Percentiles rank a stretch among this genome's conserved stretches.
Evolutionary conservation across 2,888 invertebrate genomes (phyloP).

Genomic region (Lasioglossum villosulum): DNA sequence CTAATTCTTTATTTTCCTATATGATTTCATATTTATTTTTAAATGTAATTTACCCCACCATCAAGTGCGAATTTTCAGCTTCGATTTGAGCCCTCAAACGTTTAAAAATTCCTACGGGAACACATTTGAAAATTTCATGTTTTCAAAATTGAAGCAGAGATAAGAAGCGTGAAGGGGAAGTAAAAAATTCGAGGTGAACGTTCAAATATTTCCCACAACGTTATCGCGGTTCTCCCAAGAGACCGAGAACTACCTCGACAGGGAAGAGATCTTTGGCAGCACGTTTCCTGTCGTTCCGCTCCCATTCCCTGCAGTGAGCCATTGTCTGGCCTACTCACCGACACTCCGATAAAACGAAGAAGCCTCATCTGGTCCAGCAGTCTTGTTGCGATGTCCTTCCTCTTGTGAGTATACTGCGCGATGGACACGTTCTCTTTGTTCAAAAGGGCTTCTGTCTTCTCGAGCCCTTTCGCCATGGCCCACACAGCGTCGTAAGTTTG

Average conservation of each 20-base stretch:
- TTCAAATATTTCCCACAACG: not conserved
- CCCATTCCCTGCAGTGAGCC: not conserved
- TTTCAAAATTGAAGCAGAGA: not conserved
- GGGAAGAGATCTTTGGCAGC: not conserved
- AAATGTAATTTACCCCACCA: not conserved
- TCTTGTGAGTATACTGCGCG: conserved; percentile 90
- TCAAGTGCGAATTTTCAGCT: not conserved
- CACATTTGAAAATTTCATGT: not conserved
- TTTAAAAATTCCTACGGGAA: not conserved
- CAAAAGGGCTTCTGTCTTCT: conserved; percentile 88
- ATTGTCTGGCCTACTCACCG: conserved; percentile 87
- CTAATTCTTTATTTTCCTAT: too few species aligned
- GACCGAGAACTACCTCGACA: not conserved
- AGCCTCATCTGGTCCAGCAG: conserved; percentile 90
- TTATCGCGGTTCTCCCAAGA: not conserved
- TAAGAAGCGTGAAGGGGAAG: not conserved
- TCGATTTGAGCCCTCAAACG: not conserved
- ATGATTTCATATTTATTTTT: not conserved
- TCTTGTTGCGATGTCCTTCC: conserved; percentile 90
- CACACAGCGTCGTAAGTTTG: conserved; percentile 96
- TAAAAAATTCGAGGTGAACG: not conserved
- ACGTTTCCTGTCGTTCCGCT: not conserved
- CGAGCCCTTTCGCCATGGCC: conserved; percentile 93
- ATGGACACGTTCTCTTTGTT: conserved; percentile 84
- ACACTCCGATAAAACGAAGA: conserved; percentile 93